Evolutionary conservation across 2,113 vertebrate species (phyloP), one percentile per base, ranked within the genome.

Genomic region (Anas platyrhynchos): DNA sequence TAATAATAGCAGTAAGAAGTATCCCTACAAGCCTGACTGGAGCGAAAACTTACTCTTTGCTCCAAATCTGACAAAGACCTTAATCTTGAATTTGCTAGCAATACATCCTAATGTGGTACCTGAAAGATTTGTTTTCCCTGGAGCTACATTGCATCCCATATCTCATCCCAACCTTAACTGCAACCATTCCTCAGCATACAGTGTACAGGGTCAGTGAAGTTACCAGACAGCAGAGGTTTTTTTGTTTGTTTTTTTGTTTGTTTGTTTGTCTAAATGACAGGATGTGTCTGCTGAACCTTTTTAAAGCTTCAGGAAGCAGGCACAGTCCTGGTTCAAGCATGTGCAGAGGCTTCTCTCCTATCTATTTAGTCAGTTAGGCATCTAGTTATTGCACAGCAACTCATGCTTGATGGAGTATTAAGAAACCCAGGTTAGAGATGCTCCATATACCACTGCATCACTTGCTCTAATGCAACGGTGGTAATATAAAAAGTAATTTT

Each of bases 301-400:
- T 34, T 52, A 56, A 52, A 68, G 6, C 22, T n/a, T 36, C 20
- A 46, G 32, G 36, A 56, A 68, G 4, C 20, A 1, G 2, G 21
- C 46, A n/a, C 27, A 5, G 3, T 22, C 27, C 4, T 0, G 0
- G 13, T 13, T 25, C 26, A 32, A 2, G 6, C 3, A 31, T 4
- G 5, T 29, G 16, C 65, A 86, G 68, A 21, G 4, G 11, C 16
- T 83, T n/a, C 9, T 38, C 20, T 78, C 14, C n/a, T 1, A 9
- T 8, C 41, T 26, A 0, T 67, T 15, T 6, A 2, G 2, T 20
- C 5, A 50, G 10, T 31, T 54, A 0, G 18, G 56, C 29, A 81
- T 41, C 9, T 44, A 34, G 34, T 27, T 13, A 2, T 1, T 13
- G 71, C 82, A 13, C 50, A 78, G 81, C 1, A 0, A 48, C 21